These are phyloP conservation scores for Bambusicola thoracicus DNA, from an alignment of 2,113 vertebrate species.

Conservation along the genomic window DNA sequence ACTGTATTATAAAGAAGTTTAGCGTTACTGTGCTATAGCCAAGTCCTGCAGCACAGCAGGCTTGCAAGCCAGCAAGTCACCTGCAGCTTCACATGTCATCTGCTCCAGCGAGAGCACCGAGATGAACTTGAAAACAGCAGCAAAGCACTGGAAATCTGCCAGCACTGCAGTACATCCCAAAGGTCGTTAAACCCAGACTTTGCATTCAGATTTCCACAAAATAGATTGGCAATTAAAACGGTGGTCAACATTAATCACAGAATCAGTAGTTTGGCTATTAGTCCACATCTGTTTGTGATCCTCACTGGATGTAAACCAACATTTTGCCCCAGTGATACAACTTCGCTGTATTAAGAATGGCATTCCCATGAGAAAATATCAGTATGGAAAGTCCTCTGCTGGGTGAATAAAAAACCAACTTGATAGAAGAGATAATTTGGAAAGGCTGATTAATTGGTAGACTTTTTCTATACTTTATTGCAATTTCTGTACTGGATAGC, in stretches of 20 bases:
- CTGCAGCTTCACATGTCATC: background rate
- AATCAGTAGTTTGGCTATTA: background rate
- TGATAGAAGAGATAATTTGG: accelerated
- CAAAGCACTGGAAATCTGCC: background rate
- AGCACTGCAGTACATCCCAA: background rate
- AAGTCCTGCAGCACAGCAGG: background rate
- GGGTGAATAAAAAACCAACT: background rate
- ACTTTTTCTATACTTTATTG: background rate
- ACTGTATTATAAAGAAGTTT: background rate
- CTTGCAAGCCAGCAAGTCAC: background rate
- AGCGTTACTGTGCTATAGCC: background rate
- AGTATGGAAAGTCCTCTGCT: background rate
- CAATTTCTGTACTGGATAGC: background rate
- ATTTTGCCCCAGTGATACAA: background rate
- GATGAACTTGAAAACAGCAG: background rate
- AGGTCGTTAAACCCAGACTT: background rate
- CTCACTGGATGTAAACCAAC: background rate
- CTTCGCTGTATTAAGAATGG: background rate
- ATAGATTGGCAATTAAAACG: background rate
- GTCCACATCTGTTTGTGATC: background rate
- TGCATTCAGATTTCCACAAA: background rate
- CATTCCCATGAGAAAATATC: background rate
- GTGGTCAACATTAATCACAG: background rate
- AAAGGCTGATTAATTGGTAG: background rate
- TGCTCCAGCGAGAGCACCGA: background rate